Base-by-base conservation (phyloP, 2,888 invertebrate species). In the Pecten maximus region DNA sequence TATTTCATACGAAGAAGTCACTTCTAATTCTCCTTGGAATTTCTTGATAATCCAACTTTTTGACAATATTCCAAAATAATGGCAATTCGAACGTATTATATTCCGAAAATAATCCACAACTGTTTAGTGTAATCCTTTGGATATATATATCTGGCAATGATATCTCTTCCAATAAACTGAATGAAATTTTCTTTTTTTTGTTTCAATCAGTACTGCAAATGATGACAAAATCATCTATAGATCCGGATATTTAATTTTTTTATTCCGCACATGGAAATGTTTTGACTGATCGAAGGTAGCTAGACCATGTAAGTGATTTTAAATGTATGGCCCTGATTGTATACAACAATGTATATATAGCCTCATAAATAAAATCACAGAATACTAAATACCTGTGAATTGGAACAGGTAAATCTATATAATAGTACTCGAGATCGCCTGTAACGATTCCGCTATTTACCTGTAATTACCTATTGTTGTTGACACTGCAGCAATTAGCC, bases 401-500 rank as follows among this genome's bases (percentile, higher is more conserved):
- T 74, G 74, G 35, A 35, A 35, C 12, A 74, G 74, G 74, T 74
- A 35, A 74, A 74, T 74, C 74, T 28, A 35, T 74, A 28, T 74
- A 28, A 74, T 74, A 35, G 35, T 74, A 74, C 74, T 35, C 35
- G 35, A 74, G 74, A 74, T 74, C 74, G 35, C 74, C 74, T 74
- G 74, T 74, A 28, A 74, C 74, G 35, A 74, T 35, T 6, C 74
- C 1, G 23, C 74, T 74, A 74, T 74, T 35, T 74, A 74, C 74
- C 74, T 74, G 35, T 74, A 74, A 54, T 74, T 35, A 74, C 74
- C 74, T 74, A 74, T 74, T 74, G 74, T 74, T 74, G 74, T 74
- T 74, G 74, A 74, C 74, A 74, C 74, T 74, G 28, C 74, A 74
- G 74, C 74, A 74, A 74, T 74, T 74, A 74, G 74, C 12, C 35